Evolutionary conservation across 2,113 vertebrate species (phyloP), one percentile per base, ranked within the genome.

Genomic region (Leuciscus idus): DNA sequence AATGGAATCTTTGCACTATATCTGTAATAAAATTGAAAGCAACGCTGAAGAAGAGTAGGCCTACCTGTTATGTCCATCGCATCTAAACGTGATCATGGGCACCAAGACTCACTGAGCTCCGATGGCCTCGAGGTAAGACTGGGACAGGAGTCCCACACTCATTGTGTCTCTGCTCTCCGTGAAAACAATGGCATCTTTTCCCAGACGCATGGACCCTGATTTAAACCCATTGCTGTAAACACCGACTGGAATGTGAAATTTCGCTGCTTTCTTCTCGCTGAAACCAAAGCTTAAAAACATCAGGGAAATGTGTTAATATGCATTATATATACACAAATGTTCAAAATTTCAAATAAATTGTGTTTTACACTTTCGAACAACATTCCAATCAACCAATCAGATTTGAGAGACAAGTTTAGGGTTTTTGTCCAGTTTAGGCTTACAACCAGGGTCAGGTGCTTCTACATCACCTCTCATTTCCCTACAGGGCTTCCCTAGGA

Each of bases 161-260:
- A 96, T 95, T 6, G 84, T 87, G 2, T 91, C 94, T 55, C 93
- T 95, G 0, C 1, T 26, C 26, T 96, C 98, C 39, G 97, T 98
- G 88, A 99, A 98, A 59, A 99, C 96, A 0, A 98, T 95, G 36
- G 96, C 96, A 19, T 99, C 98, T 93, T 88, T 96, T 11, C 98
- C 98, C 78, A 99, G 93, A 55, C 97, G 96, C 97, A 99, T 99
- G 55, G 98, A 97, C 2, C 98, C 98, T 0, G 98, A 99, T 89
- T 99, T 99, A 95, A 99, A 99, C 4, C 97, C 98, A 30, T 99
- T 99, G 26, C 98, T 97, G 39, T 99, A 99, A 21, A 98, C 89
- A 4, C 98, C 98, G 85, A 99, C 96, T 0, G 98, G 98, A 5
- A 94, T 91, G 0, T 94, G 91, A 9, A 96, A 96, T 46, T 95